Conservation (phyloP, 2,888 invertebrate species). For the Ichneumon xanthorius region DNA sequence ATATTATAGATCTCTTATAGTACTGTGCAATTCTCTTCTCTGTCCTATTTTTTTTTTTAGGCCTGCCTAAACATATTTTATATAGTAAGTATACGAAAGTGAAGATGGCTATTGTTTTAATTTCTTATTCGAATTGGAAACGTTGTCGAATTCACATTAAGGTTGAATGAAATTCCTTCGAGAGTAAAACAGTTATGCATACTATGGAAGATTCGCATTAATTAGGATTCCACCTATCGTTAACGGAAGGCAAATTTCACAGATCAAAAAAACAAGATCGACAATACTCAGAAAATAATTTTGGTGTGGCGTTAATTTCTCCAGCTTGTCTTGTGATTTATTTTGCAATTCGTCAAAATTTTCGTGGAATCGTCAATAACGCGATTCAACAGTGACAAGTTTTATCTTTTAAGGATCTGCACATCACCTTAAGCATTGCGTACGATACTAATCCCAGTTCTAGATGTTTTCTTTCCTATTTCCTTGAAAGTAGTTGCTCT, state of each 20-base stretch:
- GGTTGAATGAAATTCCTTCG: not conserved
- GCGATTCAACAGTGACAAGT: not conserved
- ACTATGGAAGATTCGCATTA: not conserved
- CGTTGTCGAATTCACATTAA: not conserved
- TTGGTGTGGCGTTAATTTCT: not conserved
- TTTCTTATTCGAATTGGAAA: conserved; percentile 4
- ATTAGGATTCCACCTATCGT: not conserved
- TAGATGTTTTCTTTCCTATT: conserved; percentile 13
- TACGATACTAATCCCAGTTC: conserved; percentile 28
- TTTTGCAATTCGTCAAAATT: not conserved
- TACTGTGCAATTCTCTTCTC: conserved; percentile 74
- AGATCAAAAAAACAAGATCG: not conserved
- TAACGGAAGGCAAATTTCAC: not conserved
- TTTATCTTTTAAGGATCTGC: not conserved
- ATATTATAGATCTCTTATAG: conserved; percentile 48
- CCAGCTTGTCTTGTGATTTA: not conserved
- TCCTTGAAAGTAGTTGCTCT: conserved; percentile 36
- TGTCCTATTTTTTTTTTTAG: conserved; percentile 82
- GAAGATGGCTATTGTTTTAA: conserved; percentile 37
- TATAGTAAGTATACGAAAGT: conserved; percentile 81
- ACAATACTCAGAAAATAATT: not conserved
- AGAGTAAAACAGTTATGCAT: not conserved
- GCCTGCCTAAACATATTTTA: conserved; percentile 83
- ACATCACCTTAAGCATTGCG: not conserved
- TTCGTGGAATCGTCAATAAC: not conserved